A percentile compares a stretch with the other conserved stretches of the same genome.
These are phyloP conservation scores for Lycaon pictus DNA, from an alignment of 2,113 vertebrate genomes.

Conservation along the genomic window DNA sequence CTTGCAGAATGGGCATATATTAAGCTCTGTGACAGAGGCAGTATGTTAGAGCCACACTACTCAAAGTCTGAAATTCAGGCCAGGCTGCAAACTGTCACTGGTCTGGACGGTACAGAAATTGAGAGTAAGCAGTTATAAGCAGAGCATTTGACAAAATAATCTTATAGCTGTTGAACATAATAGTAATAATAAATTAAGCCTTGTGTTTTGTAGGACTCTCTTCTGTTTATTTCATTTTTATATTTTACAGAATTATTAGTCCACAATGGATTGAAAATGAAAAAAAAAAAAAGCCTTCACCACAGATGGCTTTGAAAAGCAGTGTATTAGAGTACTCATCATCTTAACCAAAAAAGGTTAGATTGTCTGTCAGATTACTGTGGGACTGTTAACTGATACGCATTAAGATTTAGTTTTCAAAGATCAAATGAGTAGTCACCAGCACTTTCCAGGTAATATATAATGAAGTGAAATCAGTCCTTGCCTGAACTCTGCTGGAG, in stretches of 20 bases:
- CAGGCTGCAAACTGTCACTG: neutral
- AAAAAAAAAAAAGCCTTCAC: neutral
- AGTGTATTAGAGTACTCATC: neutral
- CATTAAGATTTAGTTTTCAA: slow-evolving; percentile 16
- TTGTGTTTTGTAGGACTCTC: neutral
- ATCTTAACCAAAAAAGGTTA: neutral
- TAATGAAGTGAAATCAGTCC: neutral
- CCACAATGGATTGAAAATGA: slow-evolving; percentile 24
- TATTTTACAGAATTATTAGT: slow-evolving; percentile 53
- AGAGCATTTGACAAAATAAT: neutral
- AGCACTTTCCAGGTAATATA: neutral
- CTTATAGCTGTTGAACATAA: neutral
- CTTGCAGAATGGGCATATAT: neutral
- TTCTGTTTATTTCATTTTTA: neutral
- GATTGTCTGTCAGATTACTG: neutral
- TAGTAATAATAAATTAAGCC: neutral
- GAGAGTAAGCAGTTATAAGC: neutral
- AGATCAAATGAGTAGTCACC: slow-evolving; percentile 29
- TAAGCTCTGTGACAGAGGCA: neutral
- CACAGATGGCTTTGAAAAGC: slow-evolving; percentile 23
- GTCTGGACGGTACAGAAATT: neutral
- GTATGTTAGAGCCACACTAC: neutral
- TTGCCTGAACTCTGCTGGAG: slow-evolving; percentile 3
- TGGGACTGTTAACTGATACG: neutral
- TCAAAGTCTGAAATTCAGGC: neutral